phyloP scores from a whole-genome alignment of 2,888 invertebrate genomes.

The Nemotelus pantherinus region DNA sequence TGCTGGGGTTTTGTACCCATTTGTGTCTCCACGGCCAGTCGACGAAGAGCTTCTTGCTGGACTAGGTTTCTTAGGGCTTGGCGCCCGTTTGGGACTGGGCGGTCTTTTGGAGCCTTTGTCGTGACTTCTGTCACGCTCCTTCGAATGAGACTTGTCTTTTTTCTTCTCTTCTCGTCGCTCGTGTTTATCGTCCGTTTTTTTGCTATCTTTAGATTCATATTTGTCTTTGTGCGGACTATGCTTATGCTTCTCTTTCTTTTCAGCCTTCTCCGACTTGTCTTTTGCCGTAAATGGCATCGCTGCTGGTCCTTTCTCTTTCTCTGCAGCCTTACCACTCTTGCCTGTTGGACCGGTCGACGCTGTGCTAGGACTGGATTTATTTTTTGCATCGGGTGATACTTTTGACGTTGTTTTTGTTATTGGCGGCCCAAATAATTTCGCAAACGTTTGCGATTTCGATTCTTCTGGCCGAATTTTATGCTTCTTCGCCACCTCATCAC shows the following conservation, averaged over 20 bases:
- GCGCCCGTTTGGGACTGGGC: constrained; percentile 57
- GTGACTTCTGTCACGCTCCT: constrained; percentile 67
- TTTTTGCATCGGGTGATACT: constrained; percentile 74
- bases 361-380: constrained; percentile 65
- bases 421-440: constrained; percentile 84
- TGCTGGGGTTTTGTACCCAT: constrained; percentile 54
- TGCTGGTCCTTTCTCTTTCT: constrained; percentile 47
- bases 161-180: constrained; percentile 67
- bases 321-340: constrained; percentile 45
- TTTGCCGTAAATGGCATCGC: constrained; percentile 46
- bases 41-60: constrained; percentile 61
- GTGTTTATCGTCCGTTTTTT: constrained; percentile 62
- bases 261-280: constrained; percentile 67
- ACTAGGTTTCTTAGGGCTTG: constrained; percentile 50
- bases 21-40: constrained; percentile 53
- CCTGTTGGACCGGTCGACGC: constrained; percentile 10
- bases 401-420: constrained; percentile 78
- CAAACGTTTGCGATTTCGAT: constrained; percentile 74
- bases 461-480: constrained; percentile 71
- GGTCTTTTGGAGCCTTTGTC: constrained; percentile 66
- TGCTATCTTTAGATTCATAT: constrained; percentile 59
- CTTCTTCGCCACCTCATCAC: constrained; percentile 67
- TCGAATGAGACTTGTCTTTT: constrained; percentile 68
- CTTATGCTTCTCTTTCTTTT: constrained; percentile 68
- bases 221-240: constrained; percentile 69